Evolutionary conservation across 2,888 invertebrate genomes (phyloP), one percentile per base, ranked within the genome.

Genomic region (Trissolcus japonicus): DNA sequence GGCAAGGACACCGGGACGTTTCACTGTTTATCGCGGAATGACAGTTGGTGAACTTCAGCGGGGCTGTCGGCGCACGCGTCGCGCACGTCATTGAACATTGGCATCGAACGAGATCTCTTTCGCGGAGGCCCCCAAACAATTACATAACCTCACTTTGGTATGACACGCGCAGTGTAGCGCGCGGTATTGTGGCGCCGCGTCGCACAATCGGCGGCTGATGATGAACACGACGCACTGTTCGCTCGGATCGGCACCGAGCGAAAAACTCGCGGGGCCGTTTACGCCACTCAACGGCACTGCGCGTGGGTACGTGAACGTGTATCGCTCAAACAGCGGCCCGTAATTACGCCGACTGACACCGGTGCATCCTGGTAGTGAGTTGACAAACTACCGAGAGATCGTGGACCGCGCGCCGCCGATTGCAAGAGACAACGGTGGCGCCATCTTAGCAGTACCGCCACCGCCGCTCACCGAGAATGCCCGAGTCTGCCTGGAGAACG

Each of bases 281-380:
- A 29, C 59, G 51, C 48, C 55, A 51, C 65, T 50, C 21, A 83
- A 80, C 75, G 77, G 77, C 78, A 81, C 79, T 80, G 80, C 80
- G 81, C 82, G 82, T 82, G 80, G 80, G 75, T 81, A 80, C 69
- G 76, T 40, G 65, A 62, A 69, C 65, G 66, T 66, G 19, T 60
- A 57, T 72, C 81, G 82, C 83, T 84, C 81, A 84, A 84, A 79
- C 80, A 66, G 66, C 79, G 79, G 79, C 81, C 79, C 80, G 80
- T 81, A 82, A 83, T 82, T 83, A 79, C 79, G 71, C 51, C 74
- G 76, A 81, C 80, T 80, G 79, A 80, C 80, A 74, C 68, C 62
- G 59, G 62, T 66, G 83, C 82, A 77, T 78, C 75, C 85, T 83
- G 78, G 76, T 76, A 79, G 80, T 65, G 73, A 62, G 35, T 76